Percentiles rank a stretch among this genome's conserved stretches.
These are phyloP conservation scores for Paradisaea rubra DNA, from an alignment of 2,113 vertebrate species.

Conservation along the genomic window DNA sequence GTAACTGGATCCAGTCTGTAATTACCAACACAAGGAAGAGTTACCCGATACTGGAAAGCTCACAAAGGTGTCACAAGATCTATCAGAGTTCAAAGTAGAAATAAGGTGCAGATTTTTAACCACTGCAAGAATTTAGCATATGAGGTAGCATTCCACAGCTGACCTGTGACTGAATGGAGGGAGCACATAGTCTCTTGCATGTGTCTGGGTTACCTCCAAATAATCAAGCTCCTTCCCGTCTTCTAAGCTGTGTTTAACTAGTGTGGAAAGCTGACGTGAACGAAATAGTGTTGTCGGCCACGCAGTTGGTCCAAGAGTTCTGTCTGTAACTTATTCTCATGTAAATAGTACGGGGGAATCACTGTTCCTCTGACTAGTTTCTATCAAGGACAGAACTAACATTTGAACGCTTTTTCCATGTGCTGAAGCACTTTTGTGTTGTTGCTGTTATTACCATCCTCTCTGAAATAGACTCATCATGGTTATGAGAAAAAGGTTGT, in stretches of 20 bases:
- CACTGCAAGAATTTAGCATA: neutral
- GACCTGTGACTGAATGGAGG: neutral
- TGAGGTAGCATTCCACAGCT: neutral
- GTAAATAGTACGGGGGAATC: neutral
- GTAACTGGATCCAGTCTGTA: neutral
- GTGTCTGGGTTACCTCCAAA: neutral
- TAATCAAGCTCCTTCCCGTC: neutral
- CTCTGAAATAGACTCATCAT: neutral
- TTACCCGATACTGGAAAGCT: neutral
- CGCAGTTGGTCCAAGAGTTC: neutral
- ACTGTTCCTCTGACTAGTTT: neutral
- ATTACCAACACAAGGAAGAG: neutral
- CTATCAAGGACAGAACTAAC: neutral
- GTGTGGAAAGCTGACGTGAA: neutral
- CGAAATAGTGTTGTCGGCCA: neutral
- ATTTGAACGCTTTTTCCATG: rapidly evolving
- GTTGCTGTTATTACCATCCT: neutral
- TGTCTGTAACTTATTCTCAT: neutral
- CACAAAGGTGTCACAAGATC: neutral
- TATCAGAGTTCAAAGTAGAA: neutral
- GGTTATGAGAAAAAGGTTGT: neutral
- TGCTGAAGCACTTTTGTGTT: neutral
- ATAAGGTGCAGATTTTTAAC: neutral
- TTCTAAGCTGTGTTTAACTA: neutral
- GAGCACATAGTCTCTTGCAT: rapidly evolving